Evolutionary conservation across 2,113 vertebrate genomes (phyloP).

Genomic region (Alligator mississippiensis): DNA sequence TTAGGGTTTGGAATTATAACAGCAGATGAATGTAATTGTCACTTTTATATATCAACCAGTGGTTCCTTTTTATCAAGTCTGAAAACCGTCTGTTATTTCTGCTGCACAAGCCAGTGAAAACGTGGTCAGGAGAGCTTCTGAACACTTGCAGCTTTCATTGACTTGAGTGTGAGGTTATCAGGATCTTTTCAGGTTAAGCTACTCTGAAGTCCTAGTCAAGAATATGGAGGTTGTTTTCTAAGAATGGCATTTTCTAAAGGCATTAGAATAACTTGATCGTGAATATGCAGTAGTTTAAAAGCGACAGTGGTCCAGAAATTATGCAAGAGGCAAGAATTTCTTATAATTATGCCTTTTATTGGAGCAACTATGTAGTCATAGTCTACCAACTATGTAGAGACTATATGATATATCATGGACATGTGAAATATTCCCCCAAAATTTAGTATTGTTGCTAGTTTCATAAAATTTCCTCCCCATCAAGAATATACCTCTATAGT

Average conservation of each 20-base stretch:
- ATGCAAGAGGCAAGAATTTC: too few relatives aligned
- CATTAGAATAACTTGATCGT: conserved; percentile 17
- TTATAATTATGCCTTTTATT: too few relatives aligned
- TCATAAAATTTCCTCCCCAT: background rate
- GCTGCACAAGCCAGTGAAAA: background rate
- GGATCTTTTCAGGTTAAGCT: conserved; percentile 22
- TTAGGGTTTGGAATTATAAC: conserved; percentile 12
- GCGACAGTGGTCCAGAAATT: too few relatives aligned
- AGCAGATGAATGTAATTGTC: background rate
- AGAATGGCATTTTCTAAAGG: background rate
- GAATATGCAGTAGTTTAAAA: conserved; percentile 14
- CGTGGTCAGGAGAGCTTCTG: conserved; percentile 1
- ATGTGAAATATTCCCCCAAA: conserved; percentile 32
- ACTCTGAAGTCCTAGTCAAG: conserved; percentile 39
- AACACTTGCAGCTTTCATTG: conserved; percentile 32
- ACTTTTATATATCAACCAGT: background rate
- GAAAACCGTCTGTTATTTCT: conserved; percentile 7
- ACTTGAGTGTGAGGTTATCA: background rate
- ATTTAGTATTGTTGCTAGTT: conserved; percentile 39
- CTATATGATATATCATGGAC: background rate
- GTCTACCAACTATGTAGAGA: too few relatives aligned
- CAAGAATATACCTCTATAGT: conserved; percentile 15
- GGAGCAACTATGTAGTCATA: too few relatives aligned
- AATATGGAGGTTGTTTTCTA: conserved; percentile 66
- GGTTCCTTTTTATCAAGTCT: background rate